These are phyloP conservation scores for Mionectes olivaceus DNA, from an alignment of 2,797 vertebrate genomes.

Conservation along the genomic window DNA sequence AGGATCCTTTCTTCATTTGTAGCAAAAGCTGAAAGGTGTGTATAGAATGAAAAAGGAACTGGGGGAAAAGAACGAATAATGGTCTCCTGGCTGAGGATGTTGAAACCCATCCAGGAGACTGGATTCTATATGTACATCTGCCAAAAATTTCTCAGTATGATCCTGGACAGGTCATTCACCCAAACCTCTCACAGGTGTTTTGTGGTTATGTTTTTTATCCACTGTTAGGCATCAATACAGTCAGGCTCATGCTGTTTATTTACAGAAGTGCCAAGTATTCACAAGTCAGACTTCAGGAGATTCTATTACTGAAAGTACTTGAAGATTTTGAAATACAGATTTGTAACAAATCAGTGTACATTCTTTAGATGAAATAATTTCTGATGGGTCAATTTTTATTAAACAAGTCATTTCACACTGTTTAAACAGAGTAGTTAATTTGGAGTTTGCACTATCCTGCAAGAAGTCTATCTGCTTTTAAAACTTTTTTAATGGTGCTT, in stretches of 20 bases:
- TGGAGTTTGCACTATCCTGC: not conserved
- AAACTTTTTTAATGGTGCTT: not conserved
- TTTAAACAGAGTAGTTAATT: not conserved
- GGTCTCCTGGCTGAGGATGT: not conserved
- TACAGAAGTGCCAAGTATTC: not conserved
- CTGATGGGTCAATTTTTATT: not conserved
- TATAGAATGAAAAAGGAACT: not conserved
- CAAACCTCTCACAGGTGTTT: not conserved
- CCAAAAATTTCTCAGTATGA: not conserved
- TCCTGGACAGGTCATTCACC: not conserved
- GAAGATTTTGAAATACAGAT: not conserved
- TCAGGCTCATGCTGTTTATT: not conserved
- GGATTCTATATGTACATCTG: not conserved
- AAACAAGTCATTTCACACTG: not conserved
- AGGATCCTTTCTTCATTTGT: not conserved
- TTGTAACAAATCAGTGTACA: not conserved
- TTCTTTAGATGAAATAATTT: not conserved
- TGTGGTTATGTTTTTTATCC: not conserved
- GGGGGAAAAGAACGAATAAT: not conserved
- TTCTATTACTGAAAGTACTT: not conserved
- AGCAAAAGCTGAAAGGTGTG: not conserved
- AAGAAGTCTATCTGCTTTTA: not conserved
- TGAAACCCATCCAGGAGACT: not conserved
- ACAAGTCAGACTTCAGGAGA: not conserved
- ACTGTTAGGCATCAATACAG: not conserved